phyloP scores from a whole-genome alignment of 2,113 vertebrate genomes.

The Vulpes vulpes region DNA sequence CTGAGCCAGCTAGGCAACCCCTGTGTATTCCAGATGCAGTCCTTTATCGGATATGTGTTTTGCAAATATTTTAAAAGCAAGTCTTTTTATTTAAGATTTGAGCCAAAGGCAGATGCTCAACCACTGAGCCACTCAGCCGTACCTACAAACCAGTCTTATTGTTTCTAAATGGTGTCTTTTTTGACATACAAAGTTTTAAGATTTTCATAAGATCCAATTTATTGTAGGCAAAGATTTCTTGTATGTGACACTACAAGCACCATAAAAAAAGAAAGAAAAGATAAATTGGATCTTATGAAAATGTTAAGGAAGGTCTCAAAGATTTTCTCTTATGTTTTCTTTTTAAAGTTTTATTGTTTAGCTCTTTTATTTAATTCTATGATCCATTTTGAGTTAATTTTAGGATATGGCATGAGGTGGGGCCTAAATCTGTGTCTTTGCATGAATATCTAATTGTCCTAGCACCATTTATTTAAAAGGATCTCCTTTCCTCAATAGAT shows the following conservation, averaged over 20 bases:
- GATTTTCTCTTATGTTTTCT: not conserved
- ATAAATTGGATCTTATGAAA: no score
- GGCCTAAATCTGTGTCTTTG: conserved; percentile 1
- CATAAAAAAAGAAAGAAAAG: no score
- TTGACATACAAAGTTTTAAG: not conserved
- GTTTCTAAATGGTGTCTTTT: not conserved
- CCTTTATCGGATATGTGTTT: not conserved
- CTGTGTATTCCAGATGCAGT: not conserved
- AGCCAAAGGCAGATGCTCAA: no score
- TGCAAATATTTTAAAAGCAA: not conserved
- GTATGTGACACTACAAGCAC: no score
- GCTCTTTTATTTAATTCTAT: not conserved
- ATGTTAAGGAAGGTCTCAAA: not conserved
- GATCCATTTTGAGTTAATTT: not conserved
- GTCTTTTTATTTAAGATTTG: not conserved
- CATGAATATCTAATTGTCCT: not conserved
- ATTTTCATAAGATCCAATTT: not conserved
- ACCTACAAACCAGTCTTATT: not conserved
- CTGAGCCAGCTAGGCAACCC: not conserved
- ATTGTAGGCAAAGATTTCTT: no score
- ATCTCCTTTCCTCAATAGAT: not conserved
- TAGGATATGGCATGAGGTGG: not conserved
- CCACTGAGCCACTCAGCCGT: no score
- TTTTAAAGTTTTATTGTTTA: not conserved
- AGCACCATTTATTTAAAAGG: not conserved